Evolutionary conservation across 2,113 vertebrate genomes (phyloP).

Genomic region (Cinclus cinclus): DNA sequence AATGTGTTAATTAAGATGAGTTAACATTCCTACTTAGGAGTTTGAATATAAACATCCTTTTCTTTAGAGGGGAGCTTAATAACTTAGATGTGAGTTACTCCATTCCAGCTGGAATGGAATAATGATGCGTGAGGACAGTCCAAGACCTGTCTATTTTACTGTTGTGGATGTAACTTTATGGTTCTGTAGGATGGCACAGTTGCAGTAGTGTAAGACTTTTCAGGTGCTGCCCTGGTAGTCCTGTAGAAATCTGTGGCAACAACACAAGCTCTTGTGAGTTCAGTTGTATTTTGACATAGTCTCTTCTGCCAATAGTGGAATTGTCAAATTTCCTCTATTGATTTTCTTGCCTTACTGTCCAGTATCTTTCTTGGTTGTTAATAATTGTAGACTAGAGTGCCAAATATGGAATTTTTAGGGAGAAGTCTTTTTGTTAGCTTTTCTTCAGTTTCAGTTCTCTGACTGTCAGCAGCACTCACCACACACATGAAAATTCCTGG

Average conservation of each 20-base stretch:
- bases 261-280: not conserved
- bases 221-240: not conserved
- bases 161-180: not conserved
- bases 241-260: not conserved
- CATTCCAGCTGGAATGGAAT: not conserved
- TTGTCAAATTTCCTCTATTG: not conserved
- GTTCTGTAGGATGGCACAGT: not conserved
- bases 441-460: not conserved
- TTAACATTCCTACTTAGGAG: not conserved
- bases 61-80: not conserved
- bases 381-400: not conserved
- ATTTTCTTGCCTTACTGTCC: not conserved
- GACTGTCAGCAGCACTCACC: not conserved
- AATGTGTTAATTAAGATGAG: not conserved
- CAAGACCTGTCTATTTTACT: not conserved
- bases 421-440: not conserved
- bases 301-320: not conserved
- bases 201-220: not conserved
- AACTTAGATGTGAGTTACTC: not conserved
- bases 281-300: not conserved
- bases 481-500: not conserved
- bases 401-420: not conserved
- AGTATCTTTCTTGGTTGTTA: not conserved
- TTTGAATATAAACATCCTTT: not conserved
- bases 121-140: not conserved